These are phyloP conservation scores for Tenthredo scrophulariae DNA, from an alignment of 2,888 invertebrate genomes.

Conservation along the genomic window DNA sequence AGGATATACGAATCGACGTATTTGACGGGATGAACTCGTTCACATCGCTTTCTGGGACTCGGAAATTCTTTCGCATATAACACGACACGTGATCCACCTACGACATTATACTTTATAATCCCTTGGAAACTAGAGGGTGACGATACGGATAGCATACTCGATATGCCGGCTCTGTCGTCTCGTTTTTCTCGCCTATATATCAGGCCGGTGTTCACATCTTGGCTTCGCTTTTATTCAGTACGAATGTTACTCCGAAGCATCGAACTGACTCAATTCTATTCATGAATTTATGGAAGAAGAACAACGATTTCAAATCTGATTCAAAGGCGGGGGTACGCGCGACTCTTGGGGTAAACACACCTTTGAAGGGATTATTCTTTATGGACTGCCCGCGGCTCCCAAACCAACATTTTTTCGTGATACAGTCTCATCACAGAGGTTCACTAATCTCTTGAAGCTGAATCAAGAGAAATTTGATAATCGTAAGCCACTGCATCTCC, in stretches of 20 bases:
- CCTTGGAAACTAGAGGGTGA: conserved; percentile 28
- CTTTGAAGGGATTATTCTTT: background rate
- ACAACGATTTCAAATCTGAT: conserved; percentile 9
- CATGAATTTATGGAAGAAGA: conserved; percentile 29
- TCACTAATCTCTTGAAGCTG: background rate
- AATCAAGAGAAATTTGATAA: background rate
- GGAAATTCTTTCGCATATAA: conserved; percentile 41
- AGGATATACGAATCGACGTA: conserved; percentile 22
- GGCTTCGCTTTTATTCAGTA: background rate
- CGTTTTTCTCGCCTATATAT: conserved; percentile 31
- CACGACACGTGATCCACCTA: conserved; percentile 45
- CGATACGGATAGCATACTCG: conserved; percentile 33
- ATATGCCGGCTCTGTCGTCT: conserved; percentile 39
- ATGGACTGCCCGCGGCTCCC: background rate
- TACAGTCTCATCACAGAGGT: background rate
- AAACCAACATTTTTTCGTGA: background rate
- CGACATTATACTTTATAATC: conserved; percentile 50
- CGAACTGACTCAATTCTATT: conserved; percentile 18
- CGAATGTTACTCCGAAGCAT: conserved; percentile 1
- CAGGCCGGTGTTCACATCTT: background rate
- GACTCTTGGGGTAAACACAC: background rate
- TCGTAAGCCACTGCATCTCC: background rate
- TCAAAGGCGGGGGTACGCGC: background rate
- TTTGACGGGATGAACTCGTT: conserved; percentile 30
- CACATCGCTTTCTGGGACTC: background rate